Base-by-base conservation (phyloP, 2,888 invertebrate species). In the Cheilosia impressa region DNA sequence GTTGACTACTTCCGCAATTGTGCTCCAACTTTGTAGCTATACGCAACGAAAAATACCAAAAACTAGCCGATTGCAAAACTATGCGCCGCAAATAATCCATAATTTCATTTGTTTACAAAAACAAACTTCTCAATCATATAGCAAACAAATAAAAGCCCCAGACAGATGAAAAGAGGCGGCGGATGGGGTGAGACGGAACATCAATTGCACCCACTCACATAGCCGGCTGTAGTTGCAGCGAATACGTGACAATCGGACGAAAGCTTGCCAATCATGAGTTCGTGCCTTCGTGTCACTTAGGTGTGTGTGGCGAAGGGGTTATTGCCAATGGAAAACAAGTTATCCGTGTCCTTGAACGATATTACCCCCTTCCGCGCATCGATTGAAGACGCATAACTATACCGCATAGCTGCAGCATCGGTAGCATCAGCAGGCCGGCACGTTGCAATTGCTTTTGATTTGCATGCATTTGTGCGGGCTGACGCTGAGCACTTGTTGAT, bases 261-360 rank as follows among this genome's bases (percentile, higher is more conserved):
- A 72, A 81, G 17, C 43, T 34, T 50, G 57, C 71, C 81, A 81
- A 85, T 77, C 68, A 81, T 62, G 62, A 72, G 72, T 85, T 81
- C 85, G 85, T 85, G 85, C 81, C 45, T 85, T 85, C 85, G 85
- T 85, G 85, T 72, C 81, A 81, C 45, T 72, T 77, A 66, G 19
- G 43, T 53, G 19, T 68, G 43, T 66, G 55, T 57, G 65, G 60
- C 24, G 19, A 10, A 38, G 71, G 43, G 50, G 65, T 75, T 71
- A 80, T 71, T 76, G 65, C 24, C 62, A 79, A 84, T 76, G 80
- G 41, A 75, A 71, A 66, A 57, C 50, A 68, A 77, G 60, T 27
- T 63, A 22, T 68, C 66, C 62, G 50, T 66, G 66, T 85, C 85
- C 85, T 85, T 77, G 76, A 85, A 69, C 72, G 81, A 77, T 80